Evolutionary conservation across 2,888 invertebrate species (phyloP), one percentile per base, ranked within the genome.

Genomic region (Xestia rhomboidea): DNA sequence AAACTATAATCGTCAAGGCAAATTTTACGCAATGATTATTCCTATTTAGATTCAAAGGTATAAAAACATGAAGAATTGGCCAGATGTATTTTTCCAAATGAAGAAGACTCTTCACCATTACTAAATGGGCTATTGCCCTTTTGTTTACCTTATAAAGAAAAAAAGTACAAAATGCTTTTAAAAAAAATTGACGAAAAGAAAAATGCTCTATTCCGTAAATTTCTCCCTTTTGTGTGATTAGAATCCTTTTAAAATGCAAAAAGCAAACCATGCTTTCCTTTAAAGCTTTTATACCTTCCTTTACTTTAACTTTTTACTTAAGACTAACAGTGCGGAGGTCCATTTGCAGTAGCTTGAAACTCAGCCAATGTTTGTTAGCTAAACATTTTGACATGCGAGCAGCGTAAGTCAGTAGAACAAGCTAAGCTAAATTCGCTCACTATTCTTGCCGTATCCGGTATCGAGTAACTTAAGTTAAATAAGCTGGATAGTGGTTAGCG

Each of bases 341-440:
- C 34, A 51, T 69, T 75, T 80, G 27, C 46, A 49, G 41, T 73
- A 71, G 54, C 73, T 46, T 66, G 64, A 78, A 72, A 71, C 27
- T 49, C 15, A 13, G 66, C 21, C 49, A 77, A 60, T 82, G 74
- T 82, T 78, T 77, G 71, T 44, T 63, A 27, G 49, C 60, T 15
- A 74, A 82, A 77, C 64, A 82, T 82, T 68, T 77, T 71, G 73
- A 73, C 68, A 77, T 74, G 82, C 82, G 54, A 77, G 73, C 41
- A 46, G 41, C 77, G 82, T 68, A 18, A 63, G 68, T 68, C 51
- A 18, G 41, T 18, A 34, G 62, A 57, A 62, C 44, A 68, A 73
- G 34, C 63, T 71, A 71, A 82, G 49, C 67, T 49, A 11, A 30
- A 68, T 30, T 63, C 46, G 74, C 38, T 74, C 60, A 69, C 21